Percentiles rank a stretch among this genome's conserved stretches.
These are phyloP conservation scores for Notolabrus celidotus DNA, from an alignment of 2,797 vertebrate species.

Conservation along the genomic window DNA sequence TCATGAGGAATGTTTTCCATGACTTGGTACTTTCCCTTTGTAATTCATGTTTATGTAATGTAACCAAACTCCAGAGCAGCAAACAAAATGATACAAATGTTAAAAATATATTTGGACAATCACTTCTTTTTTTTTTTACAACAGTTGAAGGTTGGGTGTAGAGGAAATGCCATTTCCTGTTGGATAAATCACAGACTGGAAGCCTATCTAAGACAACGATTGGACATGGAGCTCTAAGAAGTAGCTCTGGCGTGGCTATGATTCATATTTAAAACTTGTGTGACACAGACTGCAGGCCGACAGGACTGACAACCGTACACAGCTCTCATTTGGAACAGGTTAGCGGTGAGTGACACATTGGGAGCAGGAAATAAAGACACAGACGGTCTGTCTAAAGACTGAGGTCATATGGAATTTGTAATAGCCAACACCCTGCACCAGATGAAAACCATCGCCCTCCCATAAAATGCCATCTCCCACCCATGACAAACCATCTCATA, in stretches of 20 bases:
- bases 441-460: conserved; percentile 49
- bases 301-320: conserved; percentile 32
- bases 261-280: conserved; percentile 48
- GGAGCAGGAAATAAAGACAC: conserved; percentile 50
- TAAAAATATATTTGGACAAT: background rate
- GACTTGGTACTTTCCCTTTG: conserved; percentile 7
- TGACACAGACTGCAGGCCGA: conserved; percentile 30
- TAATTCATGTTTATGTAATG: conserved; percentile 31
- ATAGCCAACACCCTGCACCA: conserved; percentile 40
- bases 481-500: no score
- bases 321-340: conserved; percentile 53
- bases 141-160: conserved; percentile 25
- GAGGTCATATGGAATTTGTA: conserved; percentile 39
- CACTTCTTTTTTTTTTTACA: background rate
- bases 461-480: conserved; percentile 1
- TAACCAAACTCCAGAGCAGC: conserved; percentile 8
- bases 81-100: background rate
- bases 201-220: conserved; percentile 52
- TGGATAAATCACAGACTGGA: conserved; percentile 41
- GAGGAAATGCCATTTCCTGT: conserved; percentile 71
- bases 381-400: conserved; percentile 20
- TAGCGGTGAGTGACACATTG: conserved; percentile 51
- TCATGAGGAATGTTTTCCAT: conserved; percentile 41
- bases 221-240: conserved; percentile 27
- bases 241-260: conserved; percentile 36